Conservation (phyloP, 2,113 vertebrate genomes). For the Coracopsis vasa region DNA sequence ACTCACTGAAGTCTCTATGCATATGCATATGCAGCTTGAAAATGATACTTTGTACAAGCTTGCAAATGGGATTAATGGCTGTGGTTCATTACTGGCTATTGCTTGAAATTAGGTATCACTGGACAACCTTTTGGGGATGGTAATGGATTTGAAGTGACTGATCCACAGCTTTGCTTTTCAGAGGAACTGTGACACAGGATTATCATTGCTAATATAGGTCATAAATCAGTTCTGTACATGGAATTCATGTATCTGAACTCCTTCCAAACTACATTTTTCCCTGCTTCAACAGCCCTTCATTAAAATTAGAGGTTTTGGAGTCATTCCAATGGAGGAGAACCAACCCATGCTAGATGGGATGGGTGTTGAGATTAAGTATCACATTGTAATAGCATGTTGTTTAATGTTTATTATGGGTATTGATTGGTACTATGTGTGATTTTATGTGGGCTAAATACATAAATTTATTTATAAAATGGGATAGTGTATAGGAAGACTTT, state of each 20-base stretch:
- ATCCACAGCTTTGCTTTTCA: background rate
- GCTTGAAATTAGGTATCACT: slow-evolving; percentile 18
- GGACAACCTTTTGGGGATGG: background rate
- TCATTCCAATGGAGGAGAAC: background rate
- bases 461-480: background rate
- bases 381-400: background rate
- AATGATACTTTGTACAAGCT: slow-evolving; percentile 15
- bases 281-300: background rate
- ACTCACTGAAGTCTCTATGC: background rate
- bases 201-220: slow-evolving; percentile 17
- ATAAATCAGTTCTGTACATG: slow-evolving; percentile 22
- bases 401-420: background rate
- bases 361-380: slow-evolving; percentile 13
- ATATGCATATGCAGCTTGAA: slow-evolving; percentile 2
- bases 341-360: background rate
- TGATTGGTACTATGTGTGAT: background rate
- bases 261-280: slow-evolving; percentile 40
- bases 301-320: slow-evolving; percentile 18
- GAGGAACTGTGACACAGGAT: slow-evolving; percentile 4
- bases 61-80: slow-evolving; percentile 33
- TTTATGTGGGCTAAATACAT: slow-evolving; percentile 1
- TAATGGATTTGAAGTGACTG: slow-evolving; percentile 24
- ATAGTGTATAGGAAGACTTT: background rate
- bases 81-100: slow-evolving; percentile 24
- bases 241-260: slow-evolving; percentile 23